Conservation (phyloP, 2,797 vertebrate genomes). For the Anguilla megastoma region DNA sequence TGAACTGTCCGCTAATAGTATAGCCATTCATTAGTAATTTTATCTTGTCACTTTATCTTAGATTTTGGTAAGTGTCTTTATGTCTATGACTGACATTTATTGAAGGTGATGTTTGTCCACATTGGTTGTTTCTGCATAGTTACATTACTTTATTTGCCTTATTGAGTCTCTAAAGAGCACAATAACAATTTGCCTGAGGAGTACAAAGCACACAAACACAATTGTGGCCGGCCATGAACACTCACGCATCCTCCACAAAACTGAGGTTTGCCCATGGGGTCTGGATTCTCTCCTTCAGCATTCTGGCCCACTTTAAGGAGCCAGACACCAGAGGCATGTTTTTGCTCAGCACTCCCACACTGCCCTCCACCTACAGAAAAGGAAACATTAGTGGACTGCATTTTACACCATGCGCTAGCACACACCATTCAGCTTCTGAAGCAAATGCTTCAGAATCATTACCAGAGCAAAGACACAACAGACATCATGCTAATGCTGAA, state of each 20-base stretch:
- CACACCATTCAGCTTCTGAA: not conserved
- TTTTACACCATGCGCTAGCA: not conserved
- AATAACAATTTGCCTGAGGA: not conserved
- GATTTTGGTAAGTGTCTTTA: not conserved
- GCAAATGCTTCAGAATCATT: not conserved
- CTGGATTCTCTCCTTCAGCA: slow-evolving; percentile 72
- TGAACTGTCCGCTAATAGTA: not conserved
- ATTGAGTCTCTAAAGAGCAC: not conserved
- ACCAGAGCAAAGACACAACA: not conserved
- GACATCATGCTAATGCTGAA: not conserved
- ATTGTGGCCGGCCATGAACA: slow-evolving; percentile 36
- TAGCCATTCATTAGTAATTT: not conserved
- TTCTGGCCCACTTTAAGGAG: slow-evolving; percentile 75
- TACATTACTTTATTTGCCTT: not conserved
- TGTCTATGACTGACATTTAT: not conserved
- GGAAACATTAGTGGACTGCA: slow-evolving; percentile 21
- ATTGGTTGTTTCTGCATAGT: not conserved
- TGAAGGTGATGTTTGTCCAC: not conserved
- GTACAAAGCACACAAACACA: not conserved
- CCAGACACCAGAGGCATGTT: slow-evolving; percentile 77
- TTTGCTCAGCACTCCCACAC: slow-evolving; percentile 64
- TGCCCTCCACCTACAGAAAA: slow-evolving; percentile 57
- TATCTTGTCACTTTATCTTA: not conserved
- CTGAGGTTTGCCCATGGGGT: slow-evolving; percentile 72
- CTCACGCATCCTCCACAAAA: slow-evolving; percentile 70